Evolutionary conservation across 2,888 invertebrate genomes (phyloP), one percentile per base, ranked within the genome.

Genomic region (Drosophila mercatorum): DNA sequence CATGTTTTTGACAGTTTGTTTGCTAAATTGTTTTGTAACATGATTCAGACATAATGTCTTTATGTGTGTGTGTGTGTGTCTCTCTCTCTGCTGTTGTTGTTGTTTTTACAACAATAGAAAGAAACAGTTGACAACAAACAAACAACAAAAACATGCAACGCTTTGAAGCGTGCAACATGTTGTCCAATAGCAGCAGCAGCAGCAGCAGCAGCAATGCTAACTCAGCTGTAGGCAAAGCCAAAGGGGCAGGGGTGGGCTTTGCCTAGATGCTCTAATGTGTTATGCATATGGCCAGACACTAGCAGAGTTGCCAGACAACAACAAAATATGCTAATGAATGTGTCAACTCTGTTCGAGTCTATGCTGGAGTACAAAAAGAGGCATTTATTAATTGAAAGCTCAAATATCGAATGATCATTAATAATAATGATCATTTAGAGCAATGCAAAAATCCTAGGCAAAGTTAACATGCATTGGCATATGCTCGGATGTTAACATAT

Each of bases 1-100:
- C 90, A 90, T 90, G 90, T 90, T 90, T 91, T 86, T 88, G 90
- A 90, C 90, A 90, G 89, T 90, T 91, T 90, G 89, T 89, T 88
- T 91, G 91, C 90, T 90, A 90, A 90, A 90, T 90, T 90, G 86
- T 90, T 81, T 86, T 88, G 83, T 81, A 84, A 90, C 87, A 90
- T 90, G 91, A 81, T 88, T 88, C 81, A 85, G 89, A 90, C 88
- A 87, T 81, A 80, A 84, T 82, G 78, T 79, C 80, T 72, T 72
- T 83, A 79, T 78, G 71, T 77, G 72, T 65, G 40, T 47, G 36
- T 44, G 56, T 41, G 40, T 55, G 41, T 41, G 41, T 11, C 11
- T 44, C 41, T 28, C 2, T 5, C 5, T 34, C 31, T 52, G 5
- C 12, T 59, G 60, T 49, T 70, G 61, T 66, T 64, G 61, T 64